Evolutionary conservation across 2,113 vertebrate species (phyloP).

Genomic region (Dendropsophus ebraccatus): DNA sequence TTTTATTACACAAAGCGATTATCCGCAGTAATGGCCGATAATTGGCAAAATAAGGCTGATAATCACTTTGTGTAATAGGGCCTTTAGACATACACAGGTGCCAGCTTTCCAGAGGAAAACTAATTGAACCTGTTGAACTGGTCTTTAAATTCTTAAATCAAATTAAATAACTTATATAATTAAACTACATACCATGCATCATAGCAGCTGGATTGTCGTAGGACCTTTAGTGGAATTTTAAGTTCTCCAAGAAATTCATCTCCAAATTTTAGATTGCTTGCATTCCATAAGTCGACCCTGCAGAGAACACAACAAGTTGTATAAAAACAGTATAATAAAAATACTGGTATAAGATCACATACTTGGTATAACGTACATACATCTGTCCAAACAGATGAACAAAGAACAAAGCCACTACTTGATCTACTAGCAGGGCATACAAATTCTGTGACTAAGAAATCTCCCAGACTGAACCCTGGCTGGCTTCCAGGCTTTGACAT

Average conservation of each 20-base stretch:
- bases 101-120: not conserved
- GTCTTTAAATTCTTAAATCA: not conserved
- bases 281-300: conserved; percentile 97
- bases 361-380: not conserved
- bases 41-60: too few relatives aligned
- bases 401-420: not conserved
- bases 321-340: not conserved
- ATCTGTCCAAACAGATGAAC: not conserved
- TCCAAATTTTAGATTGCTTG: conserved; percentile 97
- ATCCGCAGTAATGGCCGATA: too few relatives aligned
- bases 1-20: too few relatives aligned
- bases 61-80: too few relatives aligned
- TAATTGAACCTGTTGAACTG: not conserved
- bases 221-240: conserved; percentile 85
- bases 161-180: too few relatives aligned
- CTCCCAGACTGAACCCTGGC: not conserved
- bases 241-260: conserved; percentile 96
- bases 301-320: conserved; percentile 22
- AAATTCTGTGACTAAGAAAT: not conserved
- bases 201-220: conserved; percentile 85
- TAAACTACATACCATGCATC: conserved; percentile 86
- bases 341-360: not conserved
- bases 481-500: conserved; percentile 8
- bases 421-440: not conserved
- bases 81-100: not conserved